phyloP scores from a whole-genome alignment of 2,113 vertebrate species.

The Nerophis lumbriciformis region DNA sequence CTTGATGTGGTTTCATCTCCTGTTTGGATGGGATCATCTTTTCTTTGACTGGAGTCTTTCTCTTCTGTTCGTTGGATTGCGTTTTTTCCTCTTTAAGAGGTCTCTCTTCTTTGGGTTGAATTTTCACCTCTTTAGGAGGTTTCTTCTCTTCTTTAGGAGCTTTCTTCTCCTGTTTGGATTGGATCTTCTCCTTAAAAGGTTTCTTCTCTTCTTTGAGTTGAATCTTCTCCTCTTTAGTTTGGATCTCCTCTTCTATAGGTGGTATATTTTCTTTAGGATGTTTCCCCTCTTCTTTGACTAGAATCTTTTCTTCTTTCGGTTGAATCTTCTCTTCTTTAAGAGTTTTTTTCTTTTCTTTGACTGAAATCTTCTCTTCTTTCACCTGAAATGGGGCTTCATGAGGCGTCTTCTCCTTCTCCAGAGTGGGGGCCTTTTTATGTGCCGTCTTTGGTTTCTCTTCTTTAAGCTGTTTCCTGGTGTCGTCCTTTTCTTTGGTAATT shows the following conservation, averaged over 20 bases:
- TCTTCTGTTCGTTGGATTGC: too few species aligned
- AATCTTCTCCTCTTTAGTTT: too few species aligned
- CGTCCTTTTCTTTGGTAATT: neutral
- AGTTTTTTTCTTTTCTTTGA: neutral
- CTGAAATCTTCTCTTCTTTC: neutral
- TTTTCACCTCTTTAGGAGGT: neutral
- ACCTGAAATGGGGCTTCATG: constrained; percentile 1
- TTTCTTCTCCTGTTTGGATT: neutral
- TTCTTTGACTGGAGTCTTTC: neutral
- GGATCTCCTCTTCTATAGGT: neutral
- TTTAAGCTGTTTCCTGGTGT: neutral
- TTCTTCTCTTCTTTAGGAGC: neutral
- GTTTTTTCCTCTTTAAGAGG: neutral
- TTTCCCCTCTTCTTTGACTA: neutral
- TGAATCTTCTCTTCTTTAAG: neutral
- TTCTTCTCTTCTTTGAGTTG: neutral
- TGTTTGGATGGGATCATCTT: neutral
- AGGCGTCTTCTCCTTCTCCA: neutral
- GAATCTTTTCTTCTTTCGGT: neutral
- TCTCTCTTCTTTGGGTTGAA: neutral
- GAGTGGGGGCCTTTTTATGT: neutral
- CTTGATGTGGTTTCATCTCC: neutral
- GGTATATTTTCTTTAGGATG: neutral
- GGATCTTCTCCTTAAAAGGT: neutral
- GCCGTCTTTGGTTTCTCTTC: neutral